These are phyloP conservation scores for Trichogramma pretiosum DNA, from an alignment of 1,140 invertebrate species.

Conservation along the genomic window DNA sequence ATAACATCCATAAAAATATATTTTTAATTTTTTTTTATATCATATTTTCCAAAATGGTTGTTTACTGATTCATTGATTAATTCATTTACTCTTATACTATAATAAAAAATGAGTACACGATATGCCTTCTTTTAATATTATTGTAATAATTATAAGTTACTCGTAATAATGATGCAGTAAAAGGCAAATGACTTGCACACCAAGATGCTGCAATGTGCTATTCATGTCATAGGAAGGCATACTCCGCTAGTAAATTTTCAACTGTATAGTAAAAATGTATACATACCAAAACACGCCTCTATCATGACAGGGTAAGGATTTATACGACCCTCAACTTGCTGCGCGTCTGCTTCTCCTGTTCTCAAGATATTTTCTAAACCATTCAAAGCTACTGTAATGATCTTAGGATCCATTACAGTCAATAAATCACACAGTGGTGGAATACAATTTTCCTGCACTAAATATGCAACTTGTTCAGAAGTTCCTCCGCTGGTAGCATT, in stretches of 20 bases:
- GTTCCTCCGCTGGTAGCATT: conserved; percentile 94
- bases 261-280: too few species aligned
- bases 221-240: too few species aligned
- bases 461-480: conserved; percentile 77
- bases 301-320: conserved; percentile 89
- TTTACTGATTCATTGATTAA: not conserved
- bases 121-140: too few species aligned
- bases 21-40: too few species aligned
- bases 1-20: too few species aligned
- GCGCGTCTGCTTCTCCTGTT: conserved; percentile 76
- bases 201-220: too few species aligned
- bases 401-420: conserved; percentile 89
- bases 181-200: too few species aligned
- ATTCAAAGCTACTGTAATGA: conserved; percentile 95
- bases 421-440: conserved; percentile 90
- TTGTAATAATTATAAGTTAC: too few species aligned
- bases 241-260: too few species aligned
- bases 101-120: conserved; percentile 8
- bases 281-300: conserved; percentile 91
- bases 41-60: too few species aligned
- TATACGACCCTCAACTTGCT: conserved; percentile 55
- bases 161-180: too few species aligned
- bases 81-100: not conserved
- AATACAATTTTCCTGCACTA: conserved; percentile 71
- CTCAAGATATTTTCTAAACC: conserved; percentile 93